phyloP scores from a whole-genome alignment of 2,888 invertebrate species.

The Ormyrus nitidulus region DNA sequence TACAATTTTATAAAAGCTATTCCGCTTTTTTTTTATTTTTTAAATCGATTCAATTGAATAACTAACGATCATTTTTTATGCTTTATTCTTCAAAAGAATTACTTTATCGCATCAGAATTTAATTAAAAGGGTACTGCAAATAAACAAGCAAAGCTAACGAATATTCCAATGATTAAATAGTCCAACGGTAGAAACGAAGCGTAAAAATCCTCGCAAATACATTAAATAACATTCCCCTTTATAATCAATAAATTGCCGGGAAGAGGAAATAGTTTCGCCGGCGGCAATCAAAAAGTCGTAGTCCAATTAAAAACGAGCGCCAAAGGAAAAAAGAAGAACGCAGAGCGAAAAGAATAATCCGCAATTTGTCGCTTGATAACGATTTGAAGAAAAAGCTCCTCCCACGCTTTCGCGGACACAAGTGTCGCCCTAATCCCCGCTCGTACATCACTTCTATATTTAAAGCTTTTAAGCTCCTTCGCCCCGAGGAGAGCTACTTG shows the following conservation, averaged over 20 bases:
- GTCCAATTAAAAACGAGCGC: background rate
- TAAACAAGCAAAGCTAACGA: no score
- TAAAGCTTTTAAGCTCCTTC: slow-evolving; percentile 66
- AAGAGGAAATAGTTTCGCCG: background rate
- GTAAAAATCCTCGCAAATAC: background rate
- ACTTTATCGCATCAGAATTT: no score
- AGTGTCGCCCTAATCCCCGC: slow-evolving; percentile 57
- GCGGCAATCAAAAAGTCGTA: slow-evolving; percentile 14
- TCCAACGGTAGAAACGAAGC: no score
- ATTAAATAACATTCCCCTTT: background rate
- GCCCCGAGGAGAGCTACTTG: slow-evolving; percentile 49
- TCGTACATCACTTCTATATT: slow-evolving; percentile 66
- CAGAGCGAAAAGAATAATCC: slow-evolving; percentile 27
- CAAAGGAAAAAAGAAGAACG: background rate
- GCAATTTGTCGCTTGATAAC: slow-evolving; percentile 51
- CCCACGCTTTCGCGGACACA: slow-evolving; percentile 19
- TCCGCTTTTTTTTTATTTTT: no score
- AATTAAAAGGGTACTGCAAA: no score
- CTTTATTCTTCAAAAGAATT: no score
- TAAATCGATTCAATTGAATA: no score
- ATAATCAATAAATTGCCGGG: slow-evolving; percentile 18
- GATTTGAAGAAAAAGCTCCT: slow-evolving; percentile 40
- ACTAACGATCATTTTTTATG: no score
- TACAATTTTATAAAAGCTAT: no score
- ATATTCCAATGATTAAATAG: no score